Conservation (phyloP, 2,113 vertebrate genomes). For the Pachycephala philippinensis region DNA sequence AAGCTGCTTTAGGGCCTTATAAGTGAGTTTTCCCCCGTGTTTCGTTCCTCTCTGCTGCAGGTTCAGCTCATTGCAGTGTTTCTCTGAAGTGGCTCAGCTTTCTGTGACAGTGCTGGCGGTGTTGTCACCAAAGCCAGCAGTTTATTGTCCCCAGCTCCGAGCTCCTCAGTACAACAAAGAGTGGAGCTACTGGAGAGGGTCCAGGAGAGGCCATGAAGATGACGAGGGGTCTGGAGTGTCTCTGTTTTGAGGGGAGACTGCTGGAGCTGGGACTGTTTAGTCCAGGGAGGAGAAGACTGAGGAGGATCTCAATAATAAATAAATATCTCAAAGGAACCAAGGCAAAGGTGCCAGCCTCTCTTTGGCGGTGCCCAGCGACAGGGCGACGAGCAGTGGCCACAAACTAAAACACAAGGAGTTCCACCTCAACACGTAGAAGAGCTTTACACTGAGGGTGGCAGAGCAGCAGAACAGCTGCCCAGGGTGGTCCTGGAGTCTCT, state of each 20-base stretch:
- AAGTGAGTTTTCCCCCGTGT: rapidly evolving
- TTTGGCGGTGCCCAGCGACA: not conserved
- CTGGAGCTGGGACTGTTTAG: not conserved
- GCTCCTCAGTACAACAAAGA: not conserved
- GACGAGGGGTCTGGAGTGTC: not conserved
- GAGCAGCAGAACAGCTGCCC: not conserved
- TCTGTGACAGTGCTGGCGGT: rapidly evolving
- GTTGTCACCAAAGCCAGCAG: not conserved
- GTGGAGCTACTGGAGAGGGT: not conserved
- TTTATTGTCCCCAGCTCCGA: not conserved
- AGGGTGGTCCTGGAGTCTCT: too few species aligned
- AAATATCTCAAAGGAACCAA: not conserved
- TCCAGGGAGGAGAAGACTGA: not conserved
- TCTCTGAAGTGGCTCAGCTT: rapidly evolving
- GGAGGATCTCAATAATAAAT: not conserved
- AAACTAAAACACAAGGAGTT: not conserved
- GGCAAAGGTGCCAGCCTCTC: not conserved
- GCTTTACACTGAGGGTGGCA: not conserved
- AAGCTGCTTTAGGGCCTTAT: rapidly evolving
- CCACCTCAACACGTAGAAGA: not conserved
- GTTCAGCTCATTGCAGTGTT: rapidly evolving
- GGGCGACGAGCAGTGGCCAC: not conserved
- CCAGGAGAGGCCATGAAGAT: too few species aligned
- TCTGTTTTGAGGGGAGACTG: not conserved
- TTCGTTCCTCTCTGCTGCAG: rapidly evolving